phyloP scores from a whole-genome alignment of 2,113 vertebrate species.

The Psilopsiagon aurifrons region DNA sequence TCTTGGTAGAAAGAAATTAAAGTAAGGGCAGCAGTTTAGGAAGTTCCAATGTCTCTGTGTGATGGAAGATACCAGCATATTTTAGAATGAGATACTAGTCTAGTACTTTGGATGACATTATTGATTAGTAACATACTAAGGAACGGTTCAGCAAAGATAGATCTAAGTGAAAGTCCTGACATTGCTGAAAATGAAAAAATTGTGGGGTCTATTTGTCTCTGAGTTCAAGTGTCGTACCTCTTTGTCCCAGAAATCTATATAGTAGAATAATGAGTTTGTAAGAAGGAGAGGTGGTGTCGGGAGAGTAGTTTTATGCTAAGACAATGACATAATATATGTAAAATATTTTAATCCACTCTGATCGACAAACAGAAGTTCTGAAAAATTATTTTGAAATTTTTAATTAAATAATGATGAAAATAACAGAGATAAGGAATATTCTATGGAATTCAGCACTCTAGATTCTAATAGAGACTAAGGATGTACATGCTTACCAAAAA shows the following conservation, averaged over 20 bases:
- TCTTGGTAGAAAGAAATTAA: neutral
- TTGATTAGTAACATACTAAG: neutral
- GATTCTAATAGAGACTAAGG: neutral
- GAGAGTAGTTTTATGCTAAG: neutral
- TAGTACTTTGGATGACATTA: neutral
- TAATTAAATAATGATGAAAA: neutral
- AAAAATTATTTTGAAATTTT: neutral
- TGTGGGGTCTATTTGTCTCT: neutral
- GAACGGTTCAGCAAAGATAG: neutral
- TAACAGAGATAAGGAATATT: neutral
- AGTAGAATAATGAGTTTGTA: neutral
- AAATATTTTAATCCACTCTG: neutral
- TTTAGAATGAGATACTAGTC: neutral
- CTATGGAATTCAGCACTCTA: neutral
- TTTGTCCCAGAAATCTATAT: neutral
- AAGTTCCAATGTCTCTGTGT: neutral
- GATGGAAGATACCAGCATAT: neutral
- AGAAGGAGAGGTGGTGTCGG: neutral
- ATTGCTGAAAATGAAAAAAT: neutral
- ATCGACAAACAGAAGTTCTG: neutral
- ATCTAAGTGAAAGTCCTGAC: neutral
- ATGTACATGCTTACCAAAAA: neutral
- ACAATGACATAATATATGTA: neutral
- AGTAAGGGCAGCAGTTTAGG: neutral
- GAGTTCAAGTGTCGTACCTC: neutral